Conservation (phyloP, 2,888 invertebrate species). For the Heliothis peltigera region DNA sequence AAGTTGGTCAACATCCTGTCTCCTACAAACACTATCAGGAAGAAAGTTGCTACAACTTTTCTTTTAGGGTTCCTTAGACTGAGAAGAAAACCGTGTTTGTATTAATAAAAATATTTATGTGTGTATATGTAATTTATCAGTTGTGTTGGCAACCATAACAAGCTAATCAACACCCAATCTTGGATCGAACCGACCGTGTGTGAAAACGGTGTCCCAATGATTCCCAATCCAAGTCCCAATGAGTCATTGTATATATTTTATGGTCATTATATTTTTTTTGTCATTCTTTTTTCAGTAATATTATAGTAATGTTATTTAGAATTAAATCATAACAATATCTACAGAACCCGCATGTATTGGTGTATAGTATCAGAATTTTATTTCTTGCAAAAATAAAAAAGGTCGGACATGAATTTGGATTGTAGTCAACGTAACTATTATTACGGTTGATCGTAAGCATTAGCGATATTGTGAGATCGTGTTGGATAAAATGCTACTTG, state of each 20-base stretch:
- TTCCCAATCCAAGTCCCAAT: too few relatives aligned
- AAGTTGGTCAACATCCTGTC: conserved; percentile 18
- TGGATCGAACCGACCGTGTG: too few relatives aligned
- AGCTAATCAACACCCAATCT: too few relatives aligned
- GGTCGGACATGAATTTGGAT: conserved; percentile 11
- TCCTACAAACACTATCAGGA: conserved; percentile 10
- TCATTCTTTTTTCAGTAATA: too few relatives aligned
- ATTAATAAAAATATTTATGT: too few relatives aligned
- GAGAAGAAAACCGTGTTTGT: not conserved
- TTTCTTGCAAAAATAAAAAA: conserved; percentile 1
- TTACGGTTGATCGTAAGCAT: conserved; percentile 27
- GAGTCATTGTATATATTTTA: too few relatives aligned
- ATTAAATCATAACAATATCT: too few relatives aligned
- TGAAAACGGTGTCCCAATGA: too few relatives aligned
- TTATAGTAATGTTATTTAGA: too few relatives aligned
- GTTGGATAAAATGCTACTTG: conserved; percentile 19
- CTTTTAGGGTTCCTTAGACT: not conserved
- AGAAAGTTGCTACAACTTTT: conserved; percentile 1
- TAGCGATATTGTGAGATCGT: conserved; percentile 1
- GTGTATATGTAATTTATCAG: too few relatives aligned
- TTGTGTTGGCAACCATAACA: too few relatives aligned
- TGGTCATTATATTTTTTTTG: too few relatives aligned
- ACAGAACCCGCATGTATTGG: conserved; percentile 9
- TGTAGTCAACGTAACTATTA: conserved; percentile 24
- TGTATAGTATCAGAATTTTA: not conserved